Conservation (phyloP, 2,113 vertebrate species). For the Puntigrus tetrazona region DNA sequence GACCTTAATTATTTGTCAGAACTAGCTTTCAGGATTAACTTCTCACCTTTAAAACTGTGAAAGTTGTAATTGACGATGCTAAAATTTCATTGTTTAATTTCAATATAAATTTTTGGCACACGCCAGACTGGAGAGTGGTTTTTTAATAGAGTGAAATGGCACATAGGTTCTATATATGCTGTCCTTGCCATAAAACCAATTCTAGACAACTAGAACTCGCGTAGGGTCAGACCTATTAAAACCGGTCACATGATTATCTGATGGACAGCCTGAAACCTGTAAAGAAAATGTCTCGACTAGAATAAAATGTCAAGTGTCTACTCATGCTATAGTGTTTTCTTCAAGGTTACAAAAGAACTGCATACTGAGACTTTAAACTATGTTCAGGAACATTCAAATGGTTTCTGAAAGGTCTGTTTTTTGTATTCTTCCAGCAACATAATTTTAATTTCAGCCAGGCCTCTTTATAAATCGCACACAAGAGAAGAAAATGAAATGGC, state of each 20-base stretch:
- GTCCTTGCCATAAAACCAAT: slow-evolving; percentile 4
- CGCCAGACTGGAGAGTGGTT: not conserved
- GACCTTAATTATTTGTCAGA: too few relatives aligned
- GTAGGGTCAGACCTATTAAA: slow-evolving; percentile 51
- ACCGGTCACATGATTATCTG: slow-evolving; percentile 9
- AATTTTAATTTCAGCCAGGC: not conserved
- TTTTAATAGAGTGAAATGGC: not conserved
- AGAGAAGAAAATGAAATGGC: not conserved
- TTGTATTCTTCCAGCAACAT: not conserved
- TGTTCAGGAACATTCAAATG: not conserved
- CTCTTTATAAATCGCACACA: not conserved
- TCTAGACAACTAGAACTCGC: slow-evolving; percentile 23
- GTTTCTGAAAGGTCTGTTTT: not conserved
- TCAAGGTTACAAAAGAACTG: not conserved
- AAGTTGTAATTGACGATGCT: too few relatives aligned
- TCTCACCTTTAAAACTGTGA: too few relatives aligned
- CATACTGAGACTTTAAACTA: not conserved
- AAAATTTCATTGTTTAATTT: too few relatives aligned
- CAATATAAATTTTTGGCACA: not conserved
- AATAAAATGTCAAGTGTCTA: slow-evolving; percentile 52
- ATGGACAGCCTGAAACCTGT: slow-evolving; percentile 33
- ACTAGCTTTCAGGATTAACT: too few relatives aligned
- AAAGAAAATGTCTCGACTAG: slow-evolving; percentile 33
- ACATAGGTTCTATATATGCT: not conserved
- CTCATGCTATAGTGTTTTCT: not conserved